These are phyloP conservation scores for Gorsachius magnificus DNA, from an alignment of 2,797 vertebrate species.

Conservation along the genomic window DNA sequence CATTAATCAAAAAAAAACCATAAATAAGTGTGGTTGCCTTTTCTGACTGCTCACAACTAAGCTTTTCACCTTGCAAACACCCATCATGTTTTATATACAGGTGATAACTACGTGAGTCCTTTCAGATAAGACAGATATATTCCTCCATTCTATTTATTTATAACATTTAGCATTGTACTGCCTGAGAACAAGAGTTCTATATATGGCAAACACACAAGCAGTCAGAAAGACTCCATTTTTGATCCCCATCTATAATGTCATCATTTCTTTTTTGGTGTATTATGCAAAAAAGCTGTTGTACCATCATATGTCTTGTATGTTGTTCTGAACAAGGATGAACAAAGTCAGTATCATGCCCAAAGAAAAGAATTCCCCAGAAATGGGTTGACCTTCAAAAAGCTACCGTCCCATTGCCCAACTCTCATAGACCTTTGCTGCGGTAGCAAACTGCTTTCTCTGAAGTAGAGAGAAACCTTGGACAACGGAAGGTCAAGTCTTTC, in stretches of 20 bases:
- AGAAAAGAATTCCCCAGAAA: background rate
- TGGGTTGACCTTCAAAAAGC: background rate
- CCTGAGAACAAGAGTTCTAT: background rate
- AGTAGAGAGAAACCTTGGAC: background rate
- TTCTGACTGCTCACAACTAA: background rate
- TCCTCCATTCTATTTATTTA: background rate
- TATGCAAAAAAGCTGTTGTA: background rate
- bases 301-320: background rate
- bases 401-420: background rate
- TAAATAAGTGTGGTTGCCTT: background rate
- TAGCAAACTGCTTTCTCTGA: background rate
- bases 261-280: background rate
- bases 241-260: background rate
- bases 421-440: background rate
- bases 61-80: background rate
- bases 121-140: background rate
- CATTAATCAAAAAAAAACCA: background rate
- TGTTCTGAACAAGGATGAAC: background rate
- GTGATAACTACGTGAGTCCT: background rate
- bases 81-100: background rate
- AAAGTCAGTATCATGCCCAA: background rate
- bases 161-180: background rate
- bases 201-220: background rate
- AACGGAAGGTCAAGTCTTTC: background rate
- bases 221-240: background rate